phyloP scores from a whole-genome alignment of 2,113 vertebrate species.

The Gasterosteus aculeatus region DNA sequence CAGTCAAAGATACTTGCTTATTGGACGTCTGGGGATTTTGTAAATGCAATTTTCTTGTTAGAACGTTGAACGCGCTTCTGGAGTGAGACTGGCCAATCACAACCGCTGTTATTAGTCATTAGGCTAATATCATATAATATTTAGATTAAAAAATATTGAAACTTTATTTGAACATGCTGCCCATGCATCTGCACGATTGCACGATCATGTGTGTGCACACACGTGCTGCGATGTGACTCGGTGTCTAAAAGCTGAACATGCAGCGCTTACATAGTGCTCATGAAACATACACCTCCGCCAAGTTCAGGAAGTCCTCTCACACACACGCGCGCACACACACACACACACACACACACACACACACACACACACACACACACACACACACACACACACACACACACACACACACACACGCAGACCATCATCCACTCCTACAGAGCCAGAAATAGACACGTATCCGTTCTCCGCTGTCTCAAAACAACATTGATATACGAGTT shows the following conservation, averaged over 20 bases:
- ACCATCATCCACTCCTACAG: constrained; percentile 63
- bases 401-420: constrained; percentile 4
- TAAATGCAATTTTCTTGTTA: neutral
- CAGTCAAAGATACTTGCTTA: neutral
- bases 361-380: constrained; percentile 12
- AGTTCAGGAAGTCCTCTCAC: constrained; percentile 33
- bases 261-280: constrained; percentile 20
- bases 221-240: constrained; percentile 6
- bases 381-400: constrained; percentile 9
- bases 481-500: constrained; percentile 75
- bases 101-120: neutral
- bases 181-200: neutral
- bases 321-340: constrained; percentile 6
- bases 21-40: neutral
- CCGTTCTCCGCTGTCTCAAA: constrained; percentile 61
- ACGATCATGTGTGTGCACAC: neutral
- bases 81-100: neutral
- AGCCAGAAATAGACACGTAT: constrained; percentile 66
- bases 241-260: constrained; percentile 12
- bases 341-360: constrained; percentile 6
- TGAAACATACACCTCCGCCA: constrained; percentile 46
- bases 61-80: neutral
- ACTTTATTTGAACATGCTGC: neutral
- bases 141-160: neutral
- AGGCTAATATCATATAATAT: neutral